These are phyloP conservation scores for Odontomyia ornata DNA, from an alignment of 2,888 invertebrate species.

Conservation along the genomic window DNA sequence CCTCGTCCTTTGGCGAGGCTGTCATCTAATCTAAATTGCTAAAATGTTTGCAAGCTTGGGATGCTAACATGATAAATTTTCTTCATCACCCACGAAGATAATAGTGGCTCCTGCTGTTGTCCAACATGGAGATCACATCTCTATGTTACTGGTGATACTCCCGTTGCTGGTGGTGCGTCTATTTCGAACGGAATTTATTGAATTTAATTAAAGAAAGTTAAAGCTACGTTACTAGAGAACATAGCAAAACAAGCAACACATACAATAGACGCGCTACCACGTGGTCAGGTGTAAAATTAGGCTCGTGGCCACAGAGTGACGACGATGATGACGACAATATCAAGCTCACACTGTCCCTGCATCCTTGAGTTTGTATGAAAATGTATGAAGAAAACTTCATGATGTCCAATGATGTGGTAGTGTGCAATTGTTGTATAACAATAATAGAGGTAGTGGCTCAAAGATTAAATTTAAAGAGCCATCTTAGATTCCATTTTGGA, in stretches of 20 bases:
- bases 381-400: neutral
- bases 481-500: neutral
- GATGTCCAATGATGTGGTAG: conserved; percentile 10
- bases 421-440: conserved; percentile 27
- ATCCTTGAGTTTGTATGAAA: neutral
- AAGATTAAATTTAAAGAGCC: conserved; percentile 10
- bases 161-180: neutral
- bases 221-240: neutral
- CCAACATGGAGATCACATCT: conserved; percentile 10
- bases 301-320: conserved; percentile 11
- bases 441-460: neutral
- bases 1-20: neutral
- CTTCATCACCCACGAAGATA: conserved; percentile 43
- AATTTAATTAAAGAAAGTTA: conserved; percentile 49
- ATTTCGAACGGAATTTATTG: conserved; percentile 48
- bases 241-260: conserved; percentile 1
- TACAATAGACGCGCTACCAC: neutral
- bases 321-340: neutral
- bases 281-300: conserved; percentile 34
- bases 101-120: conserved; percentile 41
- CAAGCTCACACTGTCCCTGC: neutral
- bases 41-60: conserved; percentile 47
- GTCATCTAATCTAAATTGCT: conserved; percentile 49
- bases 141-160: too few species aligned
- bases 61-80: conserved; percentile 47